These are phyloP conservation scores for Garra rufa DNA, from an alignment of 2,113 vertebrate genomes.

Conservation along the genomic window DNA sequence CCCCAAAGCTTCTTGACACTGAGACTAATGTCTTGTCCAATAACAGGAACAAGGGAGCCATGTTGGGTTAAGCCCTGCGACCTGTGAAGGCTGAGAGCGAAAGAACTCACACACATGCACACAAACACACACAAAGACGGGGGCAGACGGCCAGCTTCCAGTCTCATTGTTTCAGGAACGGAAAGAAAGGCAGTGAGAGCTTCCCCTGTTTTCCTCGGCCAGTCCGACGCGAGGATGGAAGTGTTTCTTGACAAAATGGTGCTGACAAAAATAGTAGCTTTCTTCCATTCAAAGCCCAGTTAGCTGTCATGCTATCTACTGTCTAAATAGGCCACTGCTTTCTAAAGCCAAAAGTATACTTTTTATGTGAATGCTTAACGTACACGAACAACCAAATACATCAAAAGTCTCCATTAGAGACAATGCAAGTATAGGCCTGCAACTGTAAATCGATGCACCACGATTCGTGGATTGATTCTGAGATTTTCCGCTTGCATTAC, in stretches of 20 bases:
- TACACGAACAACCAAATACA: not conserved
- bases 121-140: slow-evolving; percentile 8
- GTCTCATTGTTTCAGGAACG: slow-evolving; percentile 53
- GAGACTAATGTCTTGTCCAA: slow-evolving; percentile 42
- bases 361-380: not conserved
- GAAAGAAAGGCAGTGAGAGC: slow-evolving; percentile 45
- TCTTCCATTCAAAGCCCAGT: not conserved
- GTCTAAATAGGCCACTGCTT: not conserved
- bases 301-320: not conserved
- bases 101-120: slow-evolving; percentile 41
- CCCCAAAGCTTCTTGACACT: slow-evolving; percentile 9
- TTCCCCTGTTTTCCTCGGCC: slow-evolving; percentile 48
- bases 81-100: slow-evolving; percentile 20
- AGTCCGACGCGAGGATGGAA: slow-evolving; percentile 28
- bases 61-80: slow-evolving; percentile 35
- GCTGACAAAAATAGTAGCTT: not conserved
- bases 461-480: no score
- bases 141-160: slow-evolving; percentile 30
- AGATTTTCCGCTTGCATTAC: no score
- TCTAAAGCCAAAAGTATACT: not conserved
- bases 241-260: slow-evolving; percentile 47
- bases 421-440: no score
- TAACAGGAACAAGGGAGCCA: slow-evolving; percentile 37
- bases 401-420: not conserved
- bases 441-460: no score